These are phyloP conservation scores for Philaethria dido DNA, from an alignment of 2,888 invertebrate genomes.

Conservation along the genomic window DNA sequence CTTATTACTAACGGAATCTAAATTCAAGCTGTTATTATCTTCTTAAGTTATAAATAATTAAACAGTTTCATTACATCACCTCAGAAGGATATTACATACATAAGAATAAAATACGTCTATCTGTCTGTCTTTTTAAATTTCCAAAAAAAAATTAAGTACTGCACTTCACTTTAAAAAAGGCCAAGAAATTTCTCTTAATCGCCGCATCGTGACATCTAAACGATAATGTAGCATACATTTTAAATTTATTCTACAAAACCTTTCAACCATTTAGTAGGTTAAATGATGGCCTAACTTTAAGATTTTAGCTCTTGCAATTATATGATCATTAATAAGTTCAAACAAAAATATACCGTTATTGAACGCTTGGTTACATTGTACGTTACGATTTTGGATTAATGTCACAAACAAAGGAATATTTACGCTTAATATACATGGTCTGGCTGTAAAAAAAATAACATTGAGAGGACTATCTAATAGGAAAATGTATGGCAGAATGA, in stretches of 20 bases:
- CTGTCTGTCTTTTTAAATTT: background rate
- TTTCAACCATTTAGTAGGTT: constrained; percentile 15
- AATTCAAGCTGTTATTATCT: background rate
- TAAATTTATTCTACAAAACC: constrained; percentile 9
- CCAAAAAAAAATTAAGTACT: background rate
- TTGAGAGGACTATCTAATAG: background rate
- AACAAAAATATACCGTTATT: background rate
- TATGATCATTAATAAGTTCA: background rate
- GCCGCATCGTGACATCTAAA: background rate
- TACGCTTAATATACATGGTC: background rate
- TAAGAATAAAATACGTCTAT: background rate
- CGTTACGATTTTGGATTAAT: background rate
- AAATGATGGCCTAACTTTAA: constrained; percentile 3
- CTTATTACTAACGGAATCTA: background rate
- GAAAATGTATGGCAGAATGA: no score
- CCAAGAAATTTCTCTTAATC: constrained; percentile 8
- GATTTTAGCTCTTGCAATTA: background rate
- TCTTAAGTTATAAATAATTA: background rate
- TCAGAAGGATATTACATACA: background rate
- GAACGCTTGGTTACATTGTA: background rate
- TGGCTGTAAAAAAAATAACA: background rate
- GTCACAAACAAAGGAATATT: background rate
- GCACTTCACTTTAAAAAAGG: background rate
- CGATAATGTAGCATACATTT: background rate
- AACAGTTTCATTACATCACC: background rate